A percentile compares a stretch with the other conserved stretches of the same genome.
Conservation (phyloP, 2,113 vertebrate genomes). For the Cricetomys ansorgei region DNA sequence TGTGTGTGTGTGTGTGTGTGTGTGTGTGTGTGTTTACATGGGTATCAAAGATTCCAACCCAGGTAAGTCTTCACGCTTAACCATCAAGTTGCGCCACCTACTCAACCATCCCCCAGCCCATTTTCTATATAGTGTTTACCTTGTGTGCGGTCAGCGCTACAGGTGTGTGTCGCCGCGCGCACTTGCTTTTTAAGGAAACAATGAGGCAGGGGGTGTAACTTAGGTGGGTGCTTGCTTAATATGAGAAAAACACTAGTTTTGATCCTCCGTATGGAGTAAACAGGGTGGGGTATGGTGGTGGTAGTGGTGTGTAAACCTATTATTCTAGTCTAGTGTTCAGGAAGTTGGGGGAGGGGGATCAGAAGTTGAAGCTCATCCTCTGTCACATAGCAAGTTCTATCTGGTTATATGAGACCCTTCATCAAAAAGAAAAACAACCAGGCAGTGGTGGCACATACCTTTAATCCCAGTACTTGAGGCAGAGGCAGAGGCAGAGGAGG, state of each 20-base stretch:
- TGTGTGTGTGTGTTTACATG: background rate
- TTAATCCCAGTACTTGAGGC: background rate
- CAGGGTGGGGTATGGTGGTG: background rate
- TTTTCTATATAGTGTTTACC: background rate
- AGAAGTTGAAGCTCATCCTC: background rate
- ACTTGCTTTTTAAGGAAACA: background rate
- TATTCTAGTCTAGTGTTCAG: background rate
- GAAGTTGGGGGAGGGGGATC: background rate
- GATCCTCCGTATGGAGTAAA: background rate
- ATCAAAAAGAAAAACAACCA: background rate
- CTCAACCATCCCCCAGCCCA: background rate
- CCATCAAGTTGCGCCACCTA: background rate
- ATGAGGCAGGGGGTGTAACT: background rate
- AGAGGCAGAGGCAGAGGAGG: background rate
- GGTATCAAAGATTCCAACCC: background rate
- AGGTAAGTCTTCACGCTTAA: background rate
- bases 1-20: too few relatives aligned
- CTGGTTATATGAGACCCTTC: background rate
- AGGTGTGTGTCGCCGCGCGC: background rate
- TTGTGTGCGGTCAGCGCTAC: background rate
- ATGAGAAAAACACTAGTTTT: background rate
- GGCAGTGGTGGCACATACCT: background rate
- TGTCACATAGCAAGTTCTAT: background rate
- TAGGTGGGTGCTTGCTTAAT: background rate
- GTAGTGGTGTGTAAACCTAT: too few relatives aligned